These are phyloP conservation scores for Corvus hawaiiensis DNA, from an alignment of 2,113 vertebrate species.

Conservation along the genomic window DNA sequence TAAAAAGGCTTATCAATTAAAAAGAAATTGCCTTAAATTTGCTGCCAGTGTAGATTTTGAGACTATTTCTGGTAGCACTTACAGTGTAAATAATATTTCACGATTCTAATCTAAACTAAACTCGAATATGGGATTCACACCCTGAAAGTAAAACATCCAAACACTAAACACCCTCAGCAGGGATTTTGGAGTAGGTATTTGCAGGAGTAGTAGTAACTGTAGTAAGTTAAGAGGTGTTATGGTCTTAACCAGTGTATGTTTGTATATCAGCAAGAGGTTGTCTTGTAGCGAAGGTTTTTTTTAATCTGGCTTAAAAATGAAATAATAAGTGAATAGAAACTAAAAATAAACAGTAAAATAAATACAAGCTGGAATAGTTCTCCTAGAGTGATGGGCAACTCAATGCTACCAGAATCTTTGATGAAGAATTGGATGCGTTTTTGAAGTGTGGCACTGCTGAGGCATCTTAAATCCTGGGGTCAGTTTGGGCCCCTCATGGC, in stretches of 20 bases:
- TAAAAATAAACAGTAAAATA: background rate
- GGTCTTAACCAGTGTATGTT: background rate
- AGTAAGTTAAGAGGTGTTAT: background rate
- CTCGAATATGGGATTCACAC: background rate
- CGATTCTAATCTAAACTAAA: background rate
- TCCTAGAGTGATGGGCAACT: background rate
- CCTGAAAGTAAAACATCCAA: background rate
- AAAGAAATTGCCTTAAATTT: background rate
- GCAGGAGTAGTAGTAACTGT: background rate
- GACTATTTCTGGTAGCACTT: background rate
- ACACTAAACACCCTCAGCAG: background rate
- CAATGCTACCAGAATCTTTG: background rate
- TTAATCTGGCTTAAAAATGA: background rate
- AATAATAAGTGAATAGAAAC: background rate
- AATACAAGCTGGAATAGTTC: background rate
- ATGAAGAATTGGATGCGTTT: background rate
- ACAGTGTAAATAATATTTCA: background rate
- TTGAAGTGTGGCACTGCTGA: background rate
- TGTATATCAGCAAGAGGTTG: background rate
- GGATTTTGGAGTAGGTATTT: background rate
- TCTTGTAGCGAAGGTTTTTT: background rate
- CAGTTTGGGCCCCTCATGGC: fast-evolving
- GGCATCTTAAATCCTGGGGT: background rate
- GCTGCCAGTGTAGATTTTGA: background rate
- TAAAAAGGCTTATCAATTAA: background rate